Evolutionary conservation across 92 coral and sea anemone species (phyloP).

Genomic region (Porites divaricata): DNA sequence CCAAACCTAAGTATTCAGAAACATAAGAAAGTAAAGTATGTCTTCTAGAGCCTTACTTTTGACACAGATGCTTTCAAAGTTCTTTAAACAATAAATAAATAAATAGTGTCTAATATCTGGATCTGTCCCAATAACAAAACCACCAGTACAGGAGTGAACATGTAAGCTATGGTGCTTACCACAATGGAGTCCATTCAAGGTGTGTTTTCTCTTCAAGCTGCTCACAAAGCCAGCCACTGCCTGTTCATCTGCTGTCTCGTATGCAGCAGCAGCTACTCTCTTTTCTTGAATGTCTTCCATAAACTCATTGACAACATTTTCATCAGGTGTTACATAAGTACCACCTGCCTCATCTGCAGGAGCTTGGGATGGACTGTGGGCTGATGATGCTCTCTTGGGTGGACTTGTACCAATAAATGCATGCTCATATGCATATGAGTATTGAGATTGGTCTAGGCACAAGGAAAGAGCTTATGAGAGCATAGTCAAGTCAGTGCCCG

Average conservation of each 20-base stretch:
- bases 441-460: slow-evolving; percentile 62
- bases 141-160: background rate
- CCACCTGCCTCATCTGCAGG: slow-evolving; percentile 6
- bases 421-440: slow-evolving; percentile 76
- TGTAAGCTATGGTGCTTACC: slow-evolving; percentile 3
- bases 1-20: no score
- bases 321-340: slow-evolving; percentile 53
- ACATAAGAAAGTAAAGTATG: no score
- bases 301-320: slow-evolving; percentile 38
- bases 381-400: slow-evolving; percentile 17
- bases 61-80: no score
- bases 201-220: slow-evolving; percentile 45
- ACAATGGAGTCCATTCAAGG: slow-evolving; percentile 45
- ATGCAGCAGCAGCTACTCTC: slow-evolving; percentile 8
- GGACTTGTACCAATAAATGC: slow-evolving; percentile 32
- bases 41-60: no score
- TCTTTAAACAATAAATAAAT: no score
- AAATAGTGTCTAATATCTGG: no score
- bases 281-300: slow-evolving; percentile 31
- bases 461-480: background rate
- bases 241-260: slow-evolving; percentile 38
- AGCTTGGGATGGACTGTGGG: background rate
- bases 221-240: slow-evolving; percentile 67
- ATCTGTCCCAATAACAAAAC: no score
- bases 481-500: no score